phyloP scores from a whole-genome alignment of 2,113 vertebrate species.

The Carassius carassius region DNA sequence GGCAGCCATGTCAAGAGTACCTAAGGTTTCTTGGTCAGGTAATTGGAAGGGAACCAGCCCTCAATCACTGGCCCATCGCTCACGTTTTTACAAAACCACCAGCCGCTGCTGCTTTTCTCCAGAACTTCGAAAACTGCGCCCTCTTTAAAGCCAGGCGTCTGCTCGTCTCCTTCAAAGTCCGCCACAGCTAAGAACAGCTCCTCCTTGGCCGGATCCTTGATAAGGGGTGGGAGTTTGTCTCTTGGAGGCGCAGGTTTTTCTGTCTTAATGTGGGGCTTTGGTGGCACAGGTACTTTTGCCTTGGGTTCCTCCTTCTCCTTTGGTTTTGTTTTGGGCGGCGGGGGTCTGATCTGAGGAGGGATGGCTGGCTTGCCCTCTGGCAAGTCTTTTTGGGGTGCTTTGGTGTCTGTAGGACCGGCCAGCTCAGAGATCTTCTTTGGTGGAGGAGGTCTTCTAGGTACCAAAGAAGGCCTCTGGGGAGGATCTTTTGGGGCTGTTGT shows the following conservation, averaged over 20 bases:
- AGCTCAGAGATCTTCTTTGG: conserved; percentile 83
- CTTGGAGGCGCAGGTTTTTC: conserved; percentile 81
- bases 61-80: conserved; percentile 81
- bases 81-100: conserved; percentile 97
- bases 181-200: conserved; percentile 92
- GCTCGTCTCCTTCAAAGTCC: conserved; percentile 92
- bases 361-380: conserved; percentile 68
- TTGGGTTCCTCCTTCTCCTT: conserved; percentile 76
- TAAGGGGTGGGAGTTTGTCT: conserved; percentile 68
- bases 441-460: conserved; percentile 89
- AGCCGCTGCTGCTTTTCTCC: conserved; percentile 90
- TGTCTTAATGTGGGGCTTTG: conserved; percentile 76
- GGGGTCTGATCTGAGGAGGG: conserved; percentile 76
- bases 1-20: conserved; percentile 37
- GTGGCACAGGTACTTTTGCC: conserved; percentile 72
- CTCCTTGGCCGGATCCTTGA: conserved; percentile 79
- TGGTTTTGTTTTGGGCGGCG: conserved; percentile 89
- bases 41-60: conserved; percentile 99
- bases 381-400: conserved; percentile 70
- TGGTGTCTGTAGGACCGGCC: conserved; percentile 71
- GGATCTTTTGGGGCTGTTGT: conserved; percentile 67
- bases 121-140: conserved; percentile 93
- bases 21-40: conserved; percentile 94
- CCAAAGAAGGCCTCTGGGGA: conserved; percentile 80
- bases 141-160: conserved; percentile 90